Conservation (phyloP, 2,888 invertebrate genomes). For the Xiphydria camelus region DNA sequence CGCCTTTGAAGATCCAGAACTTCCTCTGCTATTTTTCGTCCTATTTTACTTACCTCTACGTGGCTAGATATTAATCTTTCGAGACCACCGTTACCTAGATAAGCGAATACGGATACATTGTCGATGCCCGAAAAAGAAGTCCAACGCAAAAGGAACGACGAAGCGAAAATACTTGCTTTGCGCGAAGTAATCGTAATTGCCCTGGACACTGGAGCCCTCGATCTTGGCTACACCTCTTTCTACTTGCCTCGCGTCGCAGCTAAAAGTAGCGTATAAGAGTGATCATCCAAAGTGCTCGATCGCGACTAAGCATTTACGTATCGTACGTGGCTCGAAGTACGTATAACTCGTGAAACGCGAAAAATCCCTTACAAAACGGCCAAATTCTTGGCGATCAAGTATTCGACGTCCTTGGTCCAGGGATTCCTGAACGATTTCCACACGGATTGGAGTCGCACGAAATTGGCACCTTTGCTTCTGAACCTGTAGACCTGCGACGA, state of each 20-base stretch:
- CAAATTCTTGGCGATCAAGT: slow-evolving; percentile 84
- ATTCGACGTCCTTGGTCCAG: slow-evolving; percentile 94
- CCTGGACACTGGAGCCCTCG: slow-evolving; percentile 57
- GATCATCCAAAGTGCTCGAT: too few species aligned
- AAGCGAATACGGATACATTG: not conserved
- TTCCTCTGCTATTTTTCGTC: slow-evolving; percentile 81
- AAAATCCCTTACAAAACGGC: slow-evolving; percentile 66
- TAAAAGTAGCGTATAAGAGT: slow-evolving; percentile 37
- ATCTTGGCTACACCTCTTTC: slow-evolving; percentile 59
- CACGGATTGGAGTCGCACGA: slow-evolving; percentile 76
- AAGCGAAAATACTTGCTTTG: slow-evolving; percentile 57
- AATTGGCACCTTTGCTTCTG: slow-evolving; percentile 76
- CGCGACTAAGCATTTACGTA: too few species aligned
- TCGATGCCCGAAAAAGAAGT: not conserved
- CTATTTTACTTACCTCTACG: slow-evolving; percentile 83
- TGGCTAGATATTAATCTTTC: slow-evolving; percentile 74
- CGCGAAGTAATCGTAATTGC: slow-evolving; percentile 62
- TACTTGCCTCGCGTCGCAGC: slow-evolving; percentile 59
- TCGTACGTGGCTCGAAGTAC: not conserved
- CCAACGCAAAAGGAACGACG: too few species aligned
- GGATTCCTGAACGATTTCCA: slow-evolving; percentile 92
- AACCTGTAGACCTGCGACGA: slow-evolving; percentile 73
- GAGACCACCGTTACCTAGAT: slow-evolving; percentile 64
- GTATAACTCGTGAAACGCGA: not conserved
- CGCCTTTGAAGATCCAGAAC: slow-evolving; percentile 67